Evolutionary conservation across 2,113 vertebrate genomes (phyloP), one percentile per base, ranked within the genome.

Genomic region (Condylura cristata): DNA sequence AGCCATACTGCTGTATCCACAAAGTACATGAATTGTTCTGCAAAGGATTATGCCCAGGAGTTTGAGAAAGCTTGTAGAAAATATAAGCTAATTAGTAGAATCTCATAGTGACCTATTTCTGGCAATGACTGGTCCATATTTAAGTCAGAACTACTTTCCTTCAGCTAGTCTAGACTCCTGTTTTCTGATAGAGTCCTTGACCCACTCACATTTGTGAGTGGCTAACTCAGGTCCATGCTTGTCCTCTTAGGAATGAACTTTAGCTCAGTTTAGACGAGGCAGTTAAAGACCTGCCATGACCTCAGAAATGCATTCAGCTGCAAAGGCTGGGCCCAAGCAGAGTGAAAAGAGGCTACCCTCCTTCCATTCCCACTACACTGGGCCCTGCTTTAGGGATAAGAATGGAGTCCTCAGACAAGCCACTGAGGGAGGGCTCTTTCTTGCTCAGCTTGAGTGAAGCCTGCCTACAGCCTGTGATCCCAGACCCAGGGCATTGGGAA

Each of bases 51-150:
- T 26, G 82, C 44, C 61, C 37, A 53, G 61, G 20, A 32, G 90
- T 82, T 90, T 63, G 91, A 56, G 63, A 95, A 94, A 74, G 37
- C 70, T 26, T 34, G 72, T 72, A 32, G 44, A 53, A 88, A 68
- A 58, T 90, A 88, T 90, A 88, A 83, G 72, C 89, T 46, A 53
- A 82, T 75, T 70, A 90, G 58, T 83, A 51, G 86, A 28, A 8
- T 75, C 63, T 79, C 14, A 28, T 58, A 63, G n/a, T 46, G 26
- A 41, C 86, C 48, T 58, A 0, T 85, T 89, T 81, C 56, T 90
- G 79, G 74, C 30, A 28, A 71, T 34, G 34, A 66, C 24, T 39
- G 0, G 1, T 70, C 83, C 61, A 1, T 53, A 39, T 85, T 86
- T 84, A 83, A 90, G 61, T 37, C 34, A n/a, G 82, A 80, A 30